Evolutionary conservation across 1,140 invertebrate genomes (phyloP), one percentile per base, ranked within the genome.

Genomic region (Meloidogyne floridensis): DNA sequence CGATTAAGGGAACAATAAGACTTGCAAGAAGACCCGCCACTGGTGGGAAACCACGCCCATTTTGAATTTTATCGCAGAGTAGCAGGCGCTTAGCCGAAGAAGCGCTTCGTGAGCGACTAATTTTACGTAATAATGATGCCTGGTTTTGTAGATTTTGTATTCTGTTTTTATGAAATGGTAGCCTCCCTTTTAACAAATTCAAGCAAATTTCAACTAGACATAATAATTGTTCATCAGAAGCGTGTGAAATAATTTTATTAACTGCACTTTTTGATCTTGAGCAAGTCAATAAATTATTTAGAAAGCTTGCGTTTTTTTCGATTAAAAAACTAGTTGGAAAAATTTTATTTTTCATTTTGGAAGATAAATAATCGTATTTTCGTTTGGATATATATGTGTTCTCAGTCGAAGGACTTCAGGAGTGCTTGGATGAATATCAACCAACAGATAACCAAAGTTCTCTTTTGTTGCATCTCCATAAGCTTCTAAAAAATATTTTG

Each of bases 371-470:
- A 20, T 8, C 7, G n/a, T 8, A 47, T 47, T 47, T 1, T 82
- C 81, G 10, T 42, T 59, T 2, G 74, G 81, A 9, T 73, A 84
- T 84, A 82, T 82, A 71, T 82, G 59, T 18, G 80, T 81, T 81
- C 20, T 81, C 0, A 81, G 47, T 10, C 80, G 32, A 32, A 54
- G 43, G 7, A 18, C 20, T 1, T 83, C 81, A 13, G 65, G 32
- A 3, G 81, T 82, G 15, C 20, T 43, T 2, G 81, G 81, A 18
- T 82, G 81, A 82, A 82, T 77, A 43, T 82, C 81, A 3, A 82
- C 20, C 8, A 82, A 20, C 4, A 82, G 43, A 42, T 82, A 82
- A 10, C 81, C 53, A 47, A 80, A 82, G 7, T 83, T 82, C 2
- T 77, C 32, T 7, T 43, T 42, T n/a, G 83, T 85, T 15, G 81